These are phyloP conservation scores for Enteromius anoplus DNA, from an alignment of 2,797 vertebrate species.

Conservation along the genomic window DNA sequence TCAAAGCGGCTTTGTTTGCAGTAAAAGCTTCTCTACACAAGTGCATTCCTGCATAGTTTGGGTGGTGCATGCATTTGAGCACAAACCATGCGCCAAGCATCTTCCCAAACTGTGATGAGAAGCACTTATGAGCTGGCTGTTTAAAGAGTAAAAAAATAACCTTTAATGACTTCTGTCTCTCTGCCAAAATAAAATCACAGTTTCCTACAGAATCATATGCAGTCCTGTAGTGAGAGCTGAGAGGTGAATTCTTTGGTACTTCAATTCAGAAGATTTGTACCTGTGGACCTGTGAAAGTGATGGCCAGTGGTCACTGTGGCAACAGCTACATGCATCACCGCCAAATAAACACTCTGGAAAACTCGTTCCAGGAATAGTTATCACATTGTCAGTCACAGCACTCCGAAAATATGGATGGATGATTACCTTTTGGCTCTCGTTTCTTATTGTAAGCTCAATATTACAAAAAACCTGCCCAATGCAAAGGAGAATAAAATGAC, in stretches of 20 bases:
- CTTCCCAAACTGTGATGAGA: neutral
- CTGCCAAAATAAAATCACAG: neutral
- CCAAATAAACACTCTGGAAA: conserved; percentile 59
- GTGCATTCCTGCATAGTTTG: neutral
- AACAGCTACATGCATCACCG: conserved; percentile 59
- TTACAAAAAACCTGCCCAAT: neutral
- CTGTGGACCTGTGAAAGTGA: conserved; percentile 13
- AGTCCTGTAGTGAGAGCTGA: neutral
- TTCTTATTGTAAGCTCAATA: neutral
- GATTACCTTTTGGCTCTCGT: neutral
- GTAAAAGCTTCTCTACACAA: neutral
- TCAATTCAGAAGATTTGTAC: conserved; percentile 26
- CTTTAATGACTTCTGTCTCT: neutral
- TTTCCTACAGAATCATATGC: neutral
- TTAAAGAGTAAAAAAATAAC: neutral
- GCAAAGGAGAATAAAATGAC: neutral
- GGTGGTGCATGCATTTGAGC: neutral
- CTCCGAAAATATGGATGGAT: neutral
- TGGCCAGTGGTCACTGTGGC: conserved; percentile 45
- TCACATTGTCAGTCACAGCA: conserved; percentile 19
- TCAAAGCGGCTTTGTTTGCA: neutral
- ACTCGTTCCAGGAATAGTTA: conserved; percentile 44
- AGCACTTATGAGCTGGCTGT: neutral
- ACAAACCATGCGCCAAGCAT: neutral
- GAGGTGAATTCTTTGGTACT: conserved; percentile 25